Conservation (phyloP, 1,140 invertebrate genomes). For the Apocrypta bakeri region DNA sequence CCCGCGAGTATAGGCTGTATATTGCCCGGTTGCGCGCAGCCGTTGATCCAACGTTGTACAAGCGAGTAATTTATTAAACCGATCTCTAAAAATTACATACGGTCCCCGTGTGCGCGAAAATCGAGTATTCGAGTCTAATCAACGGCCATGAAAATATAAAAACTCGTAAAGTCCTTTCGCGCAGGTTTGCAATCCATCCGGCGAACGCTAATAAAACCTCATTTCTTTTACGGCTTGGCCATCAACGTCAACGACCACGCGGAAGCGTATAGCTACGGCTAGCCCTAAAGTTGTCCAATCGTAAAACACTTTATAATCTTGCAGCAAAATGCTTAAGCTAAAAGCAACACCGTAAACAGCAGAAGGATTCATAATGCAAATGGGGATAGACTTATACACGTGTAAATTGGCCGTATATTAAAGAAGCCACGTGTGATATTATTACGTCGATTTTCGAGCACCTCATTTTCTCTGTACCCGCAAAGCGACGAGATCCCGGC, state of each 20-base stretch:
- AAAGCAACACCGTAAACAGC: background rate
- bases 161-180: background rate
- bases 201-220: too few species aligned
- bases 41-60: too few species aligned
- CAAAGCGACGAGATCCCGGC: too few species aligned
- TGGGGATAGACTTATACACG: background rate
- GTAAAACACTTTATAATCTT: background rate
- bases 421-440: background rate
- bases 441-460: background rate
- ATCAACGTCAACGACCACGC: background rate
- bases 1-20: too few species aligned
- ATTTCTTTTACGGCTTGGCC: background rate
- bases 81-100: too few species aligned
- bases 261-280: background rate
- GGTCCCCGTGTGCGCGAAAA: background rate
- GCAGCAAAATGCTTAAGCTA: background rate
- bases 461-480: background rate
- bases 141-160: background rate
- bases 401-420: background rate
- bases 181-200: background rate
- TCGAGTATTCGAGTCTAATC: background rate
- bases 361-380: background rate
- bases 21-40: too few species aligned
- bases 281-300: background rate
- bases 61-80: too few species aligned